A percentile compares a stretch with the other conserved stretches of the same genome.
Evolutionary conservation across 2,113 vertebrate species (phyloP).

Genomic region (Sorex araneus): DNA sequence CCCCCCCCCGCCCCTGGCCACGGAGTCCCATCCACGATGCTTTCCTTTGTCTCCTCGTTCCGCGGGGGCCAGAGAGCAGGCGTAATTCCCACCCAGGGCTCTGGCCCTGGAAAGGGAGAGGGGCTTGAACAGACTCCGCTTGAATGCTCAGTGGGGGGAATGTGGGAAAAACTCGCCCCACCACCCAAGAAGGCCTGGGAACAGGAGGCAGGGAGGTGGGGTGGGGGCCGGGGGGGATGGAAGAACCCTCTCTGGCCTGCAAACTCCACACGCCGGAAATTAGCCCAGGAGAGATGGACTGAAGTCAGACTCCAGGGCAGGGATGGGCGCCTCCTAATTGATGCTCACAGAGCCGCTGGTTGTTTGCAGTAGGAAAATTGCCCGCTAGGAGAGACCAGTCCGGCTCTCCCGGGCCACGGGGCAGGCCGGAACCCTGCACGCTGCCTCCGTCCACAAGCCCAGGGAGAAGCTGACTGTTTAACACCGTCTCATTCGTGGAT

Average conservation of each 20-base stretch:
- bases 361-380: constrained; percentile 76
- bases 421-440: constrained; percentile 5
- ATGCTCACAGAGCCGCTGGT: constrained; percentile 64
- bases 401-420: background rate
- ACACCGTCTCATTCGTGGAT: constrained; percentile 58
- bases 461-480: constrained; percentile 37
- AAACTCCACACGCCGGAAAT: constrained; percentile 11
- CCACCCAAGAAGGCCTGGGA: background rate
- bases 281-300: constrained; percentile 67
- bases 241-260: constrained; percentile 61
- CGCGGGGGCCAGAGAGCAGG: background rate
- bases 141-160: constrained; percentile 51
- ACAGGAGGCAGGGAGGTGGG: background rate
- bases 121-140: background rate
- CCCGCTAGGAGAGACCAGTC: constrained; percentile 56
- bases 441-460: background rate
- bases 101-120: constrained; percentile 50
- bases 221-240: background rate
- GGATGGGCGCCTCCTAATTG: constrained; percentile 62
- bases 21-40: background rate
- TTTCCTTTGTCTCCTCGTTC: background rate
- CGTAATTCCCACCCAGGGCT: constrained; percentile 14
- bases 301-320: constrained; percentile 66
- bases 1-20: background rate
- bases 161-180: background rate